Base-by-base conservation (phyloP, 2,797 vertebrate genomes). In the Tenualosa thibaudeaui region DNA sequence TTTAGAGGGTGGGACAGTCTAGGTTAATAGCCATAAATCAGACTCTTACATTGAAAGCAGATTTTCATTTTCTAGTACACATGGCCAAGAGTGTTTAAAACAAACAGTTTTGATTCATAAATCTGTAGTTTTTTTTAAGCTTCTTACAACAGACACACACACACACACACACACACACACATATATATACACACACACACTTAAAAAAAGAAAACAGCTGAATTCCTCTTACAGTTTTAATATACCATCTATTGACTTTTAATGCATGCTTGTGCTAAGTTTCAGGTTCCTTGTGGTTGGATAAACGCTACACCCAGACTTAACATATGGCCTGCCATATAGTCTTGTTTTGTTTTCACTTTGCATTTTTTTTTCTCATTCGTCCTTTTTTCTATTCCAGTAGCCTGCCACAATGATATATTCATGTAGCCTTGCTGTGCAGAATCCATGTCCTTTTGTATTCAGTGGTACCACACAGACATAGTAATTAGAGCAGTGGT, bases 341-440 rank as follows among this genome's bases (percentile, higher is more conserved):
- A 87, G 81, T 85, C 87, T 87, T 90, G 88, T 87, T 89, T 88
- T 89, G 88, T 86, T 91, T 90, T 88, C 84, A 88, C 83, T 87
- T 85, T 85, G 88, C 68, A 43, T 22, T 40, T 78, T 78, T 78
- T 75, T 75, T 40, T 43, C 31, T 15, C 50, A 31, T 60, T 60
- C 22, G 4, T 22, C 49, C 71, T 19, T 22, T 78, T 78, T 78
- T 78, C 71, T 78, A 78, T 78, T 46, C 71, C 71, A 78, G 71
- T 78, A 78, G 71, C 71, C 71, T 43, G 40, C 71, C 40, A 78
- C 54, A 81, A 60, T 43, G 43, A 62, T 84, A 68, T 82, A 87
- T 86, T 83, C 87, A 84, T 89, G 84, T 86, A 88, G 83, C 81
- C 81, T 82, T 81, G 58, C 53, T 43, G 49, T 86, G 56, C 86